Evolutionary conservation across 64 coral and sea anemone genomes (phyloP).

Genomic region (Dendrophyllia cribrosa): DNA sequence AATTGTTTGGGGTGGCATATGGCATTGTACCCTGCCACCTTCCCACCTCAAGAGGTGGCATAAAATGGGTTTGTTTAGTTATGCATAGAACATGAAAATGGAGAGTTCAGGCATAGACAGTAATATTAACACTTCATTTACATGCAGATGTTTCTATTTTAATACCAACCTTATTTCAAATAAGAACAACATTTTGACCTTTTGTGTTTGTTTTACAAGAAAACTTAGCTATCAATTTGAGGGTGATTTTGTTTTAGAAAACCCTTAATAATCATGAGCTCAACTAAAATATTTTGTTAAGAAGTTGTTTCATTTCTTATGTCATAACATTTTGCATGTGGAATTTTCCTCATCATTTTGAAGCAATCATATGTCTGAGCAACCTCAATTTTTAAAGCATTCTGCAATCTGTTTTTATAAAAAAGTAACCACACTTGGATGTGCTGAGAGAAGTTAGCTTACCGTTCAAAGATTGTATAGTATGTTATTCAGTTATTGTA

Average conservation of each 20-base stretch:
- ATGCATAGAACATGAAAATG: no score
- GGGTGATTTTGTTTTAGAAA: not conserved
- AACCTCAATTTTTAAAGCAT: not conserved
- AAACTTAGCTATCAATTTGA: not conserved
- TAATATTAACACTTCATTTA: no score
- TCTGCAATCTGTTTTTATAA: not conserved
- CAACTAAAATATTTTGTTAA: not conserved
- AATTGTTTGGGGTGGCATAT: no score
- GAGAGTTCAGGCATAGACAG: no score
- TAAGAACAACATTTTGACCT: not conserved
- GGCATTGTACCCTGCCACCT: no score
- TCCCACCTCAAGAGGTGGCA: no score
- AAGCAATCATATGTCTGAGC: not conserved
- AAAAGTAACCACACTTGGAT: not conserved
- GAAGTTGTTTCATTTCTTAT: not conserved
- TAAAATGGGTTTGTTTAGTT: no score
- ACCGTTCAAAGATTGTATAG: conserved; percentile 20
- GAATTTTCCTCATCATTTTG: not conserved
- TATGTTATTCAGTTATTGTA: conserved; percentile 10
- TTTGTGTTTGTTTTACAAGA: not conserved
- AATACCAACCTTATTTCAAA: no score
- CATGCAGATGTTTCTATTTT: no score
- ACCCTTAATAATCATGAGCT: not conserved
- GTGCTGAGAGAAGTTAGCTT: not conserved
- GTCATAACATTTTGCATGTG: not conserved